Conservation (phyloP, 1,140 invertebrate species). For the Holcopasites calliopsidis region DNA sequence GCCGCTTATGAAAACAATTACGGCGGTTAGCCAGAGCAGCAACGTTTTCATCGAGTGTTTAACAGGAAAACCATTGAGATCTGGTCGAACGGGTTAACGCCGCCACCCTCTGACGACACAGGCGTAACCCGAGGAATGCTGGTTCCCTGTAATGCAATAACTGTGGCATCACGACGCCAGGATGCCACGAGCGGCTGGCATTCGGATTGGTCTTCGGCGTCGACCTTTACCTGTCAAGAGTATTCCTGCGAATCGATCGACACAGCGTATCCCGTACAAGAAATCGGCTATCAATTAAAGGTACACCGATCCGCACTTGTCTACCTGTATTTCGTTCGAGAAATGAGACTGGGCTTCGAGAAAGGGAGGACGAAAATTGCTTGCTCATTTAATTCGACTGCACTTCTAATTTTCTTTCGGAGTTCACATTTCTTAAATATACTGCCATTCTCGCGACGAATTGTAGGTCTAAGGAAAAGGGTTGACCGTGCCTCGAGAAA, state of each 20-base stretch:
- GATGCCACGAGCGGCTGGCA: constrained; percentile 61
- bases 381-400: too few species aligned
- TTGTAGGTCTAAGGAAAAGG: constrained; percentile 39
- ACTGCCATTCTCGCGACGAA: constrained; percentile 5
- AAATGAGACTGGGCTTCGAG: too few species aligned
- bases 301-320: constrained; percentile 13
- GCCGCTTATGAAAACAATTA: background rate
- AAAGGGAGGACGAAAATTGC: background rate
- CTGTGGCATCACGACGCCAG: constrained; percentile 64
- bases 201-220: constrained; percentile 55
- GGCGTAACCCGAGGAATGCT: constrained; percentile 56
- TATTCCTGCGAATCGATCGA: constrained; percentile 33
- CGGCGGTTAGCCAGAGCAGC: background rate
- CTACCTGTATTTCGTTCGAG: background rate
- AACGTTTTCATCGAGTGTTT: constrained; percentile 42
- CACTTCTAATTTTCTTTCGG: too few species aligned
- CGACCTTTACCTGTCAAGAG: constrained; percentile 27
- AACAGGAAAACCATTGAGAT: constrained; percentile 51
- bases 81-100: constrained; percentile 27
- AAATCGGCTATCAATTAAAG: constrained; percentile 20
- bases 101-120: constrained; percentile 37
- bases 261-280: background rate
- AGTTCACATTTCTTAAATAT: background rate
- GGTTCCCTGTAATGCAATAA: constrained; percentile 64
- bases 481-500: constrained; percentile 34